Base-by-base conservation (phyloP, 2,113 vertebrate species). In the Turdus rufiventris region DNA sequence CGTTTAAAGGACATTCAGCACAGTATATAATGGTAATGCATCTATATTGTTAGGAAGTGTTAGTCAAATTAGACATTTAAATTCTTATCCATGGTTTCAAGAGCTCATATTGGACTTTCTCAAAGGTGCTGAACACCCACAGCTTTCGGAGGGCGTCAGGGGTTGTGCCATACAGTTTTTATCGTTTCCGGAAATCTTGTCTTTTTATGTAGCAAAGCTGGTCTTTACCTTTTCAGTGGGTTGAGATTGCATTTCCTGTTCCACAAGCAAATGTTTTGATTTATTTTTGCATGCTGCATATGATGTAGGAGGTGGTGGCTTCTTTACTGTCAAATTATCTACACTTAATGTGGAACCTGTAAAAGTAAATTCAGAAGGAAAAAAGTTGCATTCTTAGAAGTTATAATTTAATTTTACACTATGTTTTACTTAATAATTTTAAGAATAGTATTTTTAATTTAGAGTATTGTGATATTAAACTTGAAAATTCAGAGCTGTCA, bases 211-310 rank as follows among this genome's bases (percentile, higher is more conserved):
- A 65, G 62, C 4, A 2, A 71, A 74, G 51, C 12, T 1, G 1
- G 8, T 89, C 42, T 67, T 96, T 96, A 98, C 97, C 98, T 97
- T 94, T 70, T 66, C 70, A 16, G 31, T 47, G 25, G 62, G 10
- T 19, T 53, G 78, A 48, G 26, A 40, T 20, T 67, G 56, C 25
- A 43, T 90, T 75, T 85, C 86, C 50, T 1, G 16, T 75, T 78
- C 63, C 8, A 6, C 29, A 50, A 58, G 66, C 50, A 74, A 86
- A 42, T 58, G 31, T 62, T 85, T 60, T 29, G 61, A 50, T 25
- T 18, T 67, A 7, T 28, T 53, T 73, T 79, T 91, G 26, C 2
- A 20, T 65, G 70, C 19, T 58, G 42, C 2, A 5, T 10, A 15
- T 4, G 34, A 6, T 34, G 14, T 53, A 34, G 96, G 94, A 67